Evolutionary conservation across 2,797 vertebrate species (phyloP).

Genomic region (Pangasius djambal): DNA sequence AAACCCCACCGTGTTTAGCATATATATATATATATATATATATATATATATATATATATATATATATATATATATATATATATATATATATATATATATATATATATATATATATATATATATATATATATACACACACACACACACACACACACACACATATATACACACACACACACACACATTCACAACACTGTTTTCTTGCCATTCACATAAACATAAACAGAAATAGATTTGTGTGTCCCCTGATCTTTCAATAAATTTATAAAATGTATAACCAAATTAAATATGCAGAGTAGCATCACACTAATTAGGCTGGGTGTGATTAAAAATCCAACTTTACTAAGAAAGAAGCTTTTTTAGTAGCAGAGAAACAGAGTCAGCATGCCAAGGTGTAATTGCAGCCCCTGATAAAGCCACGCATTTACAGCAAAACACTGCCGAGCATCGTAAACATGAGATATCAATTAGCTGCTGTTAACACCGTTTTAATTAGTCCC

Average conservation of each 20-base stretch:
- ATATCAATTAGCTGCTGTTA: constrained; percentile 60
- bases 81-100: too few relatives aligned
- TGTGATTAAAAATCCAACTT: constrained; percentile 17
- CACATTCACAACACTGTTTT: neutral
- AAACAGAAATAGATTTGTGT: constrained; percentile 4
- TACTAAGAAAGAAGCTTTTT: constrained; percentile 11
- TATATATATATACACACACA: too few relatives aligned
- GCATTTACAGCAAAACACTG: constrained; percentile 56
- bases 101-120: too few relatives aligned
- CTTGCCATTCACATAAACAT: neutral
- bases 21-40: neutral
- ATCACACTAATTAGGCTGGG: neutral
- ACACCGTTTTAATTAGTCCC: constrained; percentile 56
- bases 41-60: too few relatives aligned
- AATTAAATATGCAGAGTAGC: neutral
- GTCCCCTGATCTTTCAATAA: neutral
- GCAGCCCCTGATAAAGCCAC: constrained; percentile 60
- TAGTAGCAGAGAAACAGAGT: constrained; percentile 47
- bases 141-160: too few relatives aligned
- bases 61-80: too few relatives aligned
- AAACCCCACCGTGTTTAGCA: neutral
- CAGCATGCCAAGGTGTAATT: constrained; percentile 67
- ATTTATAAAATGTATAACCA: neutral
- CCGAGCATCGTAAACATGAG: constrained; percentile 55
- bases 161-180: too few relatives aligned